These are phyloP conservation scores for Beaufortia kweichowensis DNA, from an alignment of 2,113 vertebrate genomes.

Conservation along the genomic window DNA sequence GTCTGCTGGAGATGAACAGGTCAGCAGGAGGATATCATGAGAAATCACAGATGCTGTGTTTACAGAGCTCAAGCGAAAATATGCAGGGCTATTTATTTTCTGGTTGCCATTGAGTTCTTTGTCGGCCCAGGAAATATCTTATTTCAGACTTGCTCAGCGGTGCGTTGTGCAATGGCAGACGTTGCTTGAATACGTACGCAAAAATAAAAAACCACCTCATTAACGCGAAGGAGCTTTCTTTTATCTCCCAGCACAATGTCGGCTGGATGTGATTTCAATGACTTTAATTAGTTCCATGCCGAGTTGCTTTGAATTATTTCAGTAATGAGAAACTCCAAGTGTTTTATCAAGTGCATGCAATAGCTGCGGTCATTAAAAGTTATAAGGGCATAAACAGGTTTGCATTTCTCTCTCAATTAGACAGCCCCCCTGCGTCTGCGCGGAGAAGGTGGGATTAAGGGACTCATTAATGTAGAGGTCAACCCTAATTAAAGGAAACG, in stretches of 20 bases:
- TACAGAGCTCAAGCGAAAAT: constrained; percentile 11
- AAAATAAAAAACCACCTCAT: constrained; percentile 19
- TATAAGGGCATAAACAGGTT: constrained; percentile 45
- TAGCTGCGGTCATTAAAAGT: constrained; percentile 45
- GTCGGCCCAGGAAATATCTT: not conserved
- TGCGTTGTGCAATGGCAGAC: not conserved
- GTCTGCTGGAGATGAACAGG: constrained; percentile 22
- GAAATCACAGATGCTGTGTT: constrained; percentile 43
- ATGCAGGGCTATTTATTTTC: not conserved
- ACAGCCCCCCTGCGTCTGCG: constrained; percentile 39
- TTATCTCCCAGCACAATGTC: not conserved
- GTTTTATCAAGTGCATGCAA: constrained; percentile 28
- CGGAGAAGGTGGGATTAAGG: constrained; percentile 25
- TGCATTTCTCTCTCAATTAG: constrained; percentile 43
- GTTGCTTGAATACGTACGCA: not conserved
- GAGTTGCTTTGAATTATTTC: constrained; percentile 20
- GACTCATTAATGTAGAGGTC: constrained; percentile 71
- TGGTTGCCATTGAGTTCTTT: not conserved
- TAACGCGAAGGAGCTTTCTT: constrained; percentile 3
- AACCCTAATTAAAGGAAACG: constrained; percentile 72
- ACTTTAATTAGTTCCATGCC: constrained; percentile 38
- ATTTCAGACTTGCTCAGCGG: not conserved
- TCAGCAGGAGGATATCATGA: constrained; percentile 41
- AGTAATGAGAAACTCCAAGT: constrained; percentile 42
- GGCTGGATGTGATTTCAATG: constrained; percentile 15